Evolutionary conservation across 1,140 invertebrate species (phyloP), one percentile per base, ranked within the genome.

Genomic region (Zaprionus davidi): DNA sequence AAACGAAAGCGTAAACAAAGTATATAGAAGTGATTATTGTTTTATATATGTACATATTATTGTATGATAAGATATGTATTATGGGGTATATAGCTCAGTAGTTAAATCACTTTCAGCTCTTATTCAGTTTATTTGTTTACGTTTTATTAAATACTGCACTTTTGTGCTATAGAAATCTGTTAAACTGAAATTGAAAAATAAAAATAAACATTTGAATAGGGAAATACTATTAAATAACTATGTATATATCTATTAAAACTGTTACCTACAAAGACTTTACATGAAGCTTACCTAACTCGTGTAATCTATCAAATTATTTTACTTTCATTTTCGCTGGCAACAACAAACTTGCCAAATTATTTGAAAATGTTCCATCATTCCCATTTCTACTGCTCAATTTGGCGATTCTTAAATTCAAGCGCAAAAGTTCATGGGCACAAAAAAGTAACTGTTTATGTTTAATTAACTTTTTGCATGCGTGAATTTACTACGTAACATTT

Each of bases 381-480:
- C n/a, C 17, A 22, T 2, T 22, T n/a, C 6, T 28, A 5, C 2
- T 28, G 53, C 24, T 28, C 13, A 5, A 22, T 49, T 22, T 49
- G 3, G 11, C 0, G 5, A 24, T 3, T 2, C 5, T 59, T 57
- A 22, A 24, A 24, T 31, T 28, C 41, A 36, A 56, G 13, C 36
- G 17, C n/a, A 72, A 60, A 58, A 28, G 20, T 46, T 44, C 2
- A 26, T 28, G 3, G 3, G 17, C 3, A 13, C 12, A 44, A 57
- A 63, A 55, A 57, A 58, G 12, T 28, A 36, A 17, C 26, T 71
- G 67, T 76, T 79, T 76, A 67, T 68, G 34, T 79, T 76, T 76
- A 51, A 79, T 79, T 79, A 79, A 76, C 63, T 72, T 72, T 78
- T 71, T 71, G 71, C 44, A 22, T 31, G 24, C 20, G 24, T 44